These are phyloP conservation scores for Zosterops borbonicus DNA, from an alignment of 2,113 vertebrate species.

Conservation along the genomic window DNA sequence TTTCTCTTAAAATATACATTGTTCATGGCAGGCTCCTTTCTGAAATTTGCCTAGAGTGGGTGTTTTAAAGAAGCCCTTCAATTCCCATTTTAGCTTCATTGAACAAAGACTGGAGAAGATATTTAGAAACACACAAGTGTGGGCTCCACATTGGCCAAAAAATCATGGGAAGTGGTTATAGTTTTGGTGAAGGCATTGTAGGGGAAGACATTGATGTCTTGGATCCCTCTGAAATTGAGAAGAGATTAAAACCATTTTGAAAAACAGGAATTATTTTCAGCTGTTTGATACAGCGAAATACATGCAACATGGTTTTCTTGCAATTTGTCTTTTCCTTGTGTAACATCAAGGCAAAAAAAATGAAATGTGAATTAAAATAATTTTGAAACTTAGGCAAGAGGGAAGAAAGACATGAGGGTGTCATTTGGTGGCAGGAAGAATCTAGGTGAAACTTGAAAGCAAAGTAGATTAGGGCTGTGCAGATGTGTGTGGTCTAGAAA, in stretches of 20 bases:
- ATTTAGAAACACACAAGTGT: background rate
- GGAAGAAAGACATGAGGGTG: background rate
- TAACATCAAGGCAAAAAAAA: background rate
- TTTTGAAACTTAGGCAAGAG: background rate
- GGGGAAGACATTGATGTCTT: rapidly evolving
- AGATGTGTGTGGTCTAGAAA: background rate
- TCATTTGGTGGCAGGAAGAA: background rate
- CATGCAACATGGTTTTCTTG: background rate
- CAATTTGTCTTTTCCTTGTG: background rate
- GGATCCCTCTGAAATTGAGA: background rate
- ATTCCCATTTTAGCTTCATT: background rate
- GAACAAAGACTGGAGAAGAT: background rate
- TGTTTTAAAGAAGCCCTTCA: background rate
- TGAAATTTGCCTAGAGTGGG: background rate
- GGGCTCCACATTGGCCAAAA: background rate
- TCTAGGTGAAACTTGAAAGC: background rate
- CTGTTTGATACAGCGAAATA: background rate
- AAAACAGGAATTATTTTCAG: background rate
- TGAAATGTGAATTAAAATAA: background rate
- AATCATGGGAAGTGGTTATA: background rate
- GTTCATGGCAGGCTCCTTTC: background rate
- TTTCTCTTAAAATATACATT: background rate
- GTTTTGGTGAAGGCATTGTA: background rate
- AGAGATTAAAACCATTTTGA: background rate
- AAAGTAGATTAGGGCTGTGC: background rate